phyloP scores from a whole-genome alignment of 2,113 vertebrate genomes.

The Martes martes region DNA sequence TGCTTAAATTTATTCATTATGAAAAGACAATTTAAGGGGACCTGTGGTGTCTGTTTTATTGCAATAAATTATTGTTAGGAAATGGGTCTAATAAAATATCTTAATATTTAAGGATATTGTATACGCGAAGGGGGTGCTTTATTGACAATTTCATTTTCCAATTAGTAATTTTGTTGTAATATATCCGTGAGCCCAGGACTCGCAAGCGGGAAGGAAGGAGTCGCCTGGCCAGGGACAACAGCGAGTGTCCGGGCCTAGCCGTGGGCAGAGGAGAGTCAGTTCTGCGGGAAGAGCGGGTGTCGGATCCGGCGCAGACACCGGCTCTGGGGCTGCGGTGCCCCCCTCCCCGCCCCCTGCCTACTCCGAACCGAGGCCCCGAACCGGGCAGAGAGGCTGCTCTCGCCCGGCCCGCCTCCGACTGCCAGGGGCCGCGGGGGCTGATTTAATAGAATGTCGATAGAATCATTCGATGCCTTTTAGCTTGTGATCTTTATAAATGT shows the following conservation, averaged over 20 bases:
- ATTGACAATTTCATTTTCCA: conserved; percentile 79
- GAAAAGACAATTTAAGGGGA: conserved; percentile 95
- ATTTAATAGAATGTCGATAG: conserved; percentile 86
- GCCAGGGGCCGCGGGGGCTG: conserved; percentile 51
- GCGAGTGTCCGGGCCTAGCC: neutral
- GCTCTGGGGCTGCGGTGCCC: neutral
- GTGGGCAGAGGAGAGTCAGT: neutral
- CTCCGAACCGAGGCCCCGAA: neutral
- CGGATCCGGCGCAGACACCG: accelerated
- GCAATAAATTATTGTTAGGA: conserved; percentile 90
- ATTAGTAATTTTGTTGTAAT: conserved; percentile 74
- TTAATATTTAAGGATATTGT: conserved; percentile 71
- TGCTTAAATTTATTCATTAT: conserved; percentile 95
- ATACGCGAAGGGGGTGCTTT: conserved; percentile 35
- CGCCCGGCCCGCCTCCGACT: neutral
- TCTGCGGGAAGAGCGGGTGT: neutral
- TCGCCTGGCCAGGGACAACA: neutral
- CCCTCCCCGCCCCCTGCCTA: too few relatives aligned
- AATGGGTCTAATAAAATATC: conserved; percentile 83
- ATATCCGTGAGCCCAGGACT: neutral
- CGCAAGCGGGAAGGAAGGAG: neutral
- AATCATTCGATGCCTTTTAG: conserved; percentile 85
- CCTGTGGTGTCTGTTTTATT: conserved; percentile 90
- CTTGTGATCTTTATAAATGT: conserved; percentile 90
- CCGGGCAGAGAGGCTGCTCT: neutral